phyloP scores from a whole-genome alignment of 2,113 vertebrate genomes.

The Leucosticte australis region DNA sequence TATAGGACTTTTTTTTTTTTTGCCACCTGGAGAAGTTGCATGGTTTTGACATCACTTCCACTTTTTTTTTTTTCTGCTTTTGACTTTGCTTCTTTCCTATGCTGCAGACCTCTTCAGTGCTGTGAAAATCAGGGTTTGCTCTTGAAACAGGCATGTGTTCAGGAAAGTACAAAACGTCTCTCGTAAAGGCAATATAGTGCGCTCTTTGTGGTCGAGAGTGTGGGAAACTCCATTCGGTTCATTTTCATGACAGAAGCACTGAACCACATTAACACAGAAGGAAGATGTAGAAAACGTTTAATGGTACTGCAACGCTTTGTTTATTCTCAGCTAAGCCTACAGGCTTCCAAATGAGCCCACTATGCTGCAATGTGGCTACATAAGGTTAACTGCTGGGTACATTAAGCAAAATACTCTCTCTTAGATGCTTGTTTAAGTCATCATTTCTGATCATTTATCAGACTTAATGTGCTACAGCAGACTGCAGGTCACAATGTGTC shows the following conservation, averaged over 20 bases:
- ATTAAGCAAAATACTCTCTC: conserved; percentile 63
- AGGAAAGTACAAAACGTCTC: conserved; percentile 19
- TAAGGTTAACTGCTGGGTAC: conserved; percentile 67
- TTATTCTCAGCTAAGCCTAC: conserved; percentile 50
- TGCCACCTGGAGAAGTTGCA: conserved; percentile 26
- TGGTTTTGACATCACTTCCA: conserved; percentile 34
- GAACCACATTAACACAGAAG: conserved; percentile 61
- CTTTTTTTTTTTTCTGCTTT: not conserved
- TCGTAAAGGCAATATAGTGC: conserved; percentile 42
- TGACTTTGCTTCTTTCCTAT: not conserved
- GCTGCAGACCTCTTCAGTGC: not conserved
- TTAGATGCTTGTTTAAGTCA: conserved; percentile 72
- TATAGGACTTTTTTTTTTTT: not conserved
- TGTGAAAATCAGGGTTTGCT: not conserved
- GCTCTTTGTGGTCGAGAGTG: conserved; percentile 63
- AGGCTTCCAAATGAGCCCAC: conserved; percentile 61
- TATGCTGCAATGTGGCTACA: conserved; percentile 49
- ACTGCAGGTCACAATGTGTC: conserved; percentile 59
- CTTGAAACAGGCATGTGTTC: conserved; percentile 37
- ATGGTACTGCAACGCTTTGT: conserved; percentile 32
- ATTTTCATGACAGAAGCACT: conserved; percentile 66
- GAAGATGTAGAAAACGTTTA: conserved; percentile 50
- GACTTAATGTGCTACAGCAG: conserved; percentile 70
- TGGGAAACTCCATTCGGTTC: conserved; percentile 52
- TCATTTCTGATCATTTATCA: conserved; percentile 71